Conservation (phyloP, 1,140 invertebrate genomes). For the Trichonephila clavata region DNA sequence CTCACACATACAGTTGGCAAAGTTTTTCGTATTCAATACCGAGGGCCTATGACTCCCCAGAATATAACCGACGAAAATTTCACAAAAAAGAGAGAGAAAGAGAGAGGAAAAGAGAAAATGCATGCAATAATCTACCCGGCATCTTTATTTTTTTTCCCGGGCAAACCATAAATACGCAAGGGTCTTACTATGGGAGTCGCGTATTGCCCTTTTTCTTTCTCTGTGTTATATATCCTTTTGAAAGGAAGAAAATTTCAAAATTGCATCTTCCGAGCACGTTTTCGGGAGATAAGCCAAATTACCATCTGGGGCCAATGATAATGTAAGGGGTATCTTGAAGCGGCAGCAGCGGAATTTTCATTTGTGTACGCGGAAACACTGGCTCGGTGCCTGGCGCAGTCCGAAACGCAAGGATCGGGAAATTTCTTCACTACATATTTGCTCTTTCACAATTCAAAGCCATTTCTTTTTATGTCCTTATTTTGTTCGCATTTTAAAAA, state of each 20-base stretch:
- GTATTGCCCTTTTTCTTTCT: not conserved
- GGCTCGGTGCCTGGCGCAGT: not conserved
- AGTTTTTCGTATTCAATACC: not conserved
- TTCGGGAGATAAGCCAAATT: constrained; percentile 61
- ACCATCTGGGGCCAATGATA: constrained; percentile 12
- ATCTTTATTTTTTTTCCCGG: not conserved
- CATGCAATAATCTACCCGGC: not conserved
- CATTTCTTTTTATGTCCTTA: constrained; percentile 5
- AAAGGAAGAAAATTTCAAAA: constrained; percentile 47
- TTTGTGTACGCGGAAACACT: not conserved
- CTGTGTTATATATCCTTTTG: not conserved
- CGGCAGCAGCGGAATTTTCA: not conserved
- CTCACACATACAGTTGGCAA: not conserved
- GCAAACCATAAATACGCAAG: not conserved
- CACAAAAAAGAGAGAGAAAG: not conserved
- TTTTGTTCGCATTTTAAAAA: not conserved
- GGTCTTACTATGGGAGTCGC: not conserved
- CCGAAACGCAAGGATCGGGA: not conserved
- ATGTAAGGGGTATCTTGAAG: not conserved
- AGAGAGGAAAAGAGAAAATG: not conserved
- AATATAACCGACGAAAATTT: not conserved
- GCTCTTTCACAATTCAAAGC: not conserved
- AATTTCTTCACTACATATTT: constrained; percentile 20
- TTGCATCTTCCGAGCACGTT: constrained; percentile 59
- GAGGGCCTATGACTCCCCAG: not conserved